Percentiles rank a stretch among this genome's conserved stretches.
Evolutionary conservation across 2,888 invertebrate species (phyloP).

Genomic region (Caenorhabditis sinica): DNA sequence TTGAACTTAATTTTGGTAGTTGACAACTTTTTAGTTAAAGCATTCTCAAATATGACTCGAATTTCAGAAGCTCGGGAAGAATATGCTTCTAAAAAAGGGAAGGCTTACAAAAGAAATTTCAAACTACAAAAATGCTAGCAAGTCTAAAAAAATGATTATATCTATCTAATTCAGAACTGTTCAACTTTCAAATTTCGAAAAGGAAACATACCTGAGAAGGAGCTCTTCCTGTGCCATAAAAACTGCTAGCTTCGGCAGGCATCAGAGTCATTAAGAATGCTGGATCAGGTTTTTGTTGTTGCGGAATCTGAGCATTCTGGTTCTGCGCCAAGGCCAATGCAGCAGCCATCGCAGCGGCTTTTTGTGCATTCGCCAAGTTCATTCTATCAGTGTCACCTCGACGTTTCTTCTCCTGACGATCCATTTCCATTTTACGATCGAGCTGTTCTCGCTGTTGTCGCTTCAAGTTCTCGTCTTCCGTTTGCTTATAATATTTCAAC

Average conservation of each 20-base stretch:
- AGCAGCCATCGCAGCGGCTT: constrained; percentile 2
- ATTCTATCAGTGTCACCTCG: not conserved
- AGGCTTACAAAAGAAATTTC: not conserved
- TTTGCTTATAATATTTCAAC: not conserved
- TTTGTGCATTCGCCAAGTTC: not conserved
- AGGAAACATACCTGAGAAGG: not conserved
- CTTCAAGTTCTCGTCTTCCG: constrained; percentile 12
- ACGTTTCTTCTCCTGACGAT: constrained; percentile 20
- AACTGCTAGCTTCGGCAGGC: constrained; percentile 7
- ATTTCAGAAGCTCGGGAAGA: no score
- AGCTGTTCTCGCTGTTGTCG: constrained; percentile 16
- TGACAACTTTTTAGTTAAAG: no score
- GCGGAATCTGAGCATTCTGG: not conserved
- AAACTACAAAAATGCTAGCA: not conserved
- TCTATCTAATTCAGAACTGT: no score
- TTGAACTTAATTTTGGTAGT: no score
- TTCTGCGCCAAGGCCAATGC: no score
- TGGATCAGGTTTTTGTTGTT: not conserved
- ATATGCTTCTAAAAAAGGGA: no score
- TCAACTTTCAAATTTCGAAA: not conserved
- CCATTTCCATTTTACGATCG: constrained; percentile 19
- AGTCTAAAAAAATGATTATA: no score
- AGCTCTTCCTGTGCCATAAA: not conserved
- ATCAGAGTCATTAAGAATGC: not conserved
- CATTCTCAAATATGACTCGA: no score